Evolutionary conservation across 2,888 invertebrate genomes (phyloP).

Genomic region (Sesia apiformis): DNA sequence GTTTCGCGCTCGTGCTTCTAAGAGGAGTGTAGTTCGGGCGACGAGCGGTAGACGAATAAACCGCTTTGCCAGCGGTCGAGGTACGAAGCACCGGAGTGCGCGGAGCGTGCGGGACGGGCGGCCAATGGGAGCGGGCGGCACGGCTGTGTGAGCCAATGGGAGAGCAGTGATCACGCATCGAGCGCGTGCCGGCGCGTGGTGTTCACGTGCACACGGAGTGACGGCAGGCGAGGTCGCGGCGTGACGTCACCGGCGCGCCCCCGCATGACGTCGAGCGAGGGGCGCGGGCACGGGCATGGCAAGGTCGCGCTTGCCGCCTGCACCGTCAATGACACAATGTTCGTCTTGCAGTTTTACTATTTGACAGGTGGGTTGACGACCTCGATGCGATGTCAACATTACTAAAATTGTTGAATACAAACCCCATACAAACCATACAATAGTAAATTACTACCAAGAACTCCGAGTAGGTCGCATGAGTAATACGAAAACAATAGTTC

Average conservation of each 20-base stretch:
- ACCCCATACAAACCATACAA: too few relatives aligned
- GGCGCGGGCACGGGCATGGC: conserved; percentile 37
- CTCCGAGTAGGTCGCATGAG: too few relatives aligned
- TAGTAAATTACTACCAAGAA: too few relatives aligned
- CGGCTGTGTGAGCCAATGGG: conserved; percentile 79
- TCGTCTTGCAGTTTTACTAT: conserved; percentile 11
- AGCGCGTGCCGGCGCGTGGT: conserved; percentile 84
- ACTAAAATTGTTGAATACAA: too few relatives aligned
- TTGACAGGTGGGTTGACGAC: conserved; percentile 15
- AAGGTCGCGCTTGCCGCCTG: conserved; percentile 40
- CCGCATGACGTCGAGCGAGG: conserved; percentile 56
- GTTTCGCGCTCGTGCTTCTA: conserved; percentile 29
- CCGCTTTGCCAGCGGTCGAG: conserved; percentile 51
- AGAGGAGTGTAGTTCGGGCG: conserved; percentile 61
- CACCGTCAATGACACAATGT: conserved; percentile 15
- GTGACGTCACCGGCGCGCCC: conserved; percentile 76
- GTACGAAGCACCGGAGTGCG: conserved; percentile 75
- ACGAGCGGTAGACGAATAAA: conserved; percentile 69
- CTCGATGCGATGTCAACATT: conserved; percentile 8
- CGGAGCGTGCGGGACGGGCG: conserved; percentile 75
- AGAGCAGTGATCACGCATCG: conserved; percentile 78
- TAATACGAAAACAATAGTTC: neutral
- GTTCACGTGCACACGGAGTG: conserved; percentile 91
- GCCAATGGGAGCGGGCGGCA: conserved; percentile 82
- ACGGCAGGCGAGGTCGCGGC: conserved; percentile 70